Base-by-base conservation (phyloP, 2,113 vertebrate genomes). In the Lagenorhynchus albirostris region DNA sequence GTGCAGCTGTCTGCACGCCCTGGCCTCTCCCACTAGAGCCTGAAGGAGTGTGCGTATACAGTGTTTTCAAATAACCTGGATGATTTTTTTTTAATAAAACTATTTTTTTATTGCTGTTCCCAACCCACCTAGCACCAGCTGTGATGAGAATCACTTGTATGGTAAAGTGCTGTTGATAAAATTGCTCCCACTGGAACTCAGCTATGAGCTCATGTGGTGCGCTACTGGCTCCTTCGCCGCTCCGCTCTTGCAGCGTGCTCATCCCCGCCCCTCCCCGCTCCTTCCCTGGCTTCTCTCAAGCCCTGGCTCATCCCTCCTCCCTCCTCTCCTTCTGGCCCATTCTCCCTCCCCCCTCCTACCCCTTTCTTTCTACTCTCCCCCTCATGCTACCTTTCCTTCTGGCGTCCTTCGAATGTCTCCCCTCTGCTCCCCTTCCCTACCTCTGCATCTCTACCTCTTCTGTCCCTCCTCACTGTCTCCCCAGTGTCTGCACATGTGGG, bases 161-260 rank as follows among this genome's bases (percentile, higher is more conserved):
- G 63, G 84, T 97, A 94, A 98, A 98, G 98, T 95, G 98, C 98
- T 97, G 82, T 97, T 97, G 98, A 98, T 97, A 74, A 97, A 98
- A 98, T 98, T 85, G 95, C 62, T 98, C 98, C 98, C 97, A 58
- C 94, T 0, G 94, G 98, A 98, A 76, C 80, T 81, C 17, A n/a
- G 95, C 14, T 1, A 26, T 0, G 80, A 89, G 8, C 82, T 82
- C 94, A 70, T 3, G 95, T 89, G 4, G 15, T 3, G 20, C 76
- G 63, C 60, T 81, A 0, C 3, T 29, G 89, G 90, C 58, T 85
- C 89, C 76, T 89, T 81, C 89, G 6, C 73, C 1, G 41, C 67
- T 15, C 41, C 0, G 62, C 53, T 60, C 38, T 47, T 2, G 6
- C 74, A 1, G 41, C 55, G 63, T 10, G 6, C 36, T 33, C 12